Evolutionary conservation across 2,888 invertebrate species (phyloP), one percentile per base, ranked within the genome.

Genomic region (Cyaniris semiargus): DNA sequence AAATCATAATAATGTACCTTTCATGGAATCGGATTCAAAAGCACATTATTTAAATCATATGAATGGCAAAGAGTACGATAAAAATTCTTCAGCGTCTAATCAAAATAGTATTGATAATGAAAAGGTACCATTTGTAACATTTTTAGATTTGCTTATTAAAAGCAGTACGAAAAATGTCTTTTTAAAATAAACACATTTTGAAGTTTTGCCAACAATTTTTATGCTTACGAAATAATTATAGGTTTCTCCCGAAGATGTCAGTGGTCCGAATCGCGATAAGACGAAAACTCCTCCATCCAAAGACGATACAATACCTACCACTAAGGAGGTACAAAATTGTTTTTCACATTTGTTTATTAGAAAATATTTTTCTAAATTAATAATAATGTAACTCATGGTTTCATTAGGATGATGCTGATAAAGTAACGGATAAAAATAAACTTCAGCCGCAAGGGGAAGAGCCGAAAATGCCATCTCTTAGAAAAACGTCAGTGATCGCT

Each of bases 341-440:
- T 66, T 66, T 27, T 6, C 66, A 27, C 15, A 66, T 31, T 27
- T 66, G 1, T 27, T 31, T 13, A 23, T 8, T 23, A 60, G 8
- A 23, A 18, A 71, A 31, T 38, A 38, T n/a, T 10, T 70, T 71
- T 8, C 23, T 8, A 38, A 71, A 21, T 38, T 38, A 38, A n/a
- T 38, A 10, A 71, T 10, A 70, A 53, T 53, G 5, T 53, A 18
- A 34, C 34, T 70, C 15, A 10, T 70, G 70, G 15, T 70, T 48
- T 72, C 13, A 78, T 79, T 91, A 94, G 93, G 93, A 93, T 78
- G 92, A 93, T 60, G 85, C 86, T 81, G 92, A 94, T 79, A 89
- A 91, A 83, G 90, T 92, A 88, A 90, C 86, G 81, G 93, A 93
- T 80, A 94, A 94, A 89, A 92, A 93, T 77, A 93, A 90, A 81